Evolutionary conservation across 2,888 invertebrate species (phyloP), one percentile per base, ranked within the genome.

Genomic region (Drosophila eohydei): DNA sequence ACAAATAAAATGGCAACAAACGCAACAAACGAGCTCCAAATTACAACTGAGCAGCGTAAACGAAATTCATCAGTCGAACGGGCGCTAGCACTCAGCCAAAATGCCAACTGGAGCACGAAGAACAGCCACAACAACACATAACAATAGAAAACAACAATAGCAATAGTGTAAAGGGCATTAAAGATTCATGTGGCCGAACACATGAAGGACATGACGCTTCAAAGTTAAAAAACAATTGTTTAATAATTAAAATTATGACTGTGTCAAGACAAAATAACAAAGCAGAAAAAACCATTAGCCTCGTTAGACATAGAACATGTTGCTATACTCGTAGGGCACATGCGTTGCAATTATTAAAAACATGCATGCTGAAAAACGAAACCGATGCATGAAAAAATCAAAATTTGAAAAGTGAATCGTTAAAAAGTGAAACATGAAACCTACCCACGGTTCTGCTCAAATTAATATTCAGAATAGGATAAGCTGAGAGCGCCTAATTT

Each of bases 21-120:
- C 90, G 78, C 78, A 80, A 71, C 87, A 80, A 90, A 88, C 90
- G 89, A 81, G 85, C 83, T 89, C 82, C 90, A 78, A 89, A 90
- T 81, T 82, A 89, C 89, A 89, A 88, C 89, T 88, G 89, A 90
- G 64, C 63, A 58, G 55, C 67, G 67, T 66, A 54, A 71, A 65
- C 66, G 54, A 66, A 89, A 73, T 81, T 88, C 75, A 86, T 89
- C 83, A 78, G 61, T 52, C 78, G 70, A 89, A 78, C 71, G 71
- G 58, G 59, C 61, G 52, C 46, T 16, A 62, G 70, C 60, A 65
- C 71, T 58, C 60, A 74, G 71, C 60, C 71, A 66, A 46, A 85
- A 71, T 71, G 68, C 69, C 65, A 85, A 88, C 86, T 88, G 71
- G 90, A 85, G 88, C 89, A 83, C 83, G 86, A 73, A 77, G 66